phyloP scores from a whole-genome alignment of 2,113 vertebrate species.

The Dipodomys spectabilis region DNA sequence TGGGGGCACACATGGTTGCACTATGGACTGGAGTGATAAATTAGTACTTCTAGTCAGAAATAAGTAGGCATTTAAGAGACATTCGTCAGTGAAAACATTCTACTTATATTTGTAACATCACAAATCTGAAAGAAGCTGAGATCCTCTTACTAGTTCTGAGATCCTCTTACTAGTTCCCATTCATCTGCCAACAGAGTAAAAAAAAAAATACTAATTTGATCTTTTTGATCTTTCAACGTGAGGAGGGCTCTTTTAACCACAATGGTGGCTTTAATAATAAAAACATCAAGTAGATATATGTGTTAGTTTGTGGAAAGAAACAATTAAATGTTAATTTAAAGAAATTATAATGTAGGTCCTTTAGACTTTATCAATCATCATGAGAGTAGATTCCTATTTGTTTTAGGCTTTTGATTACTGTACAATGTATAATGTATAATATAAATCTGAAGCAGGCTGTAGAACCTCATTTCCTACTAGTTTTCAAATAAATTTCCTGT shows the following conservation, averaged over 20 bases:
- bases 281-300: not conserved
- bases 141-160: not conserved
- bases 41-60: not conserved
- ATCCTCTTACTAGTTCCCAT: not conserved
- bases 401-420: conserved; percentile 12
- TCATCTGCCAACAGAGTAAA: not conserved
- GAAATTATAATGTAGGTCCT: not conserved
- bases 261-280: conserved; percentile 1
- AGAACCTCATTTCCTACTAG: not conserved
- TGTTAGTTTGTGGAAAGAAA: conserved; percentile 30
- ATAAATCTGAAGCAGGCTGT: not conserved
- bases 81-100: not conserved
- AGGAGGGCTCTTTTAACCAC: not conserved
- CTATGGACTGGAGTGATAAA: not conserved
- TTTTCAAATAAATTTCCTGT: conserved; percentile 32
- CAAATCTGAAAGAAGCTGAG: conserved; percentile 4
- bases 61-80: conserved; percentile 38
- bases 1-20: not conserved
- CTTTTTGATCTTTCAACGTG: not conserved
- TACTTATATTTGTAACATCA: not conserved
- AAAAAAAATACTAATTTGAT: conserved; percentile 19
- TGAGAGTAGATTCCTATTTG: not conserved
- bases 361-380: not conserved
- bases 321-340: conserved; percentile 7
- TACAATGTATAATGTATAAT: not conserved